These are phyloP conservation scores for Tokudaia tokunoshimensis DNA, from an alignment of 2,797 vertebrate genomes.

Conservation along the genomic window DNA sequence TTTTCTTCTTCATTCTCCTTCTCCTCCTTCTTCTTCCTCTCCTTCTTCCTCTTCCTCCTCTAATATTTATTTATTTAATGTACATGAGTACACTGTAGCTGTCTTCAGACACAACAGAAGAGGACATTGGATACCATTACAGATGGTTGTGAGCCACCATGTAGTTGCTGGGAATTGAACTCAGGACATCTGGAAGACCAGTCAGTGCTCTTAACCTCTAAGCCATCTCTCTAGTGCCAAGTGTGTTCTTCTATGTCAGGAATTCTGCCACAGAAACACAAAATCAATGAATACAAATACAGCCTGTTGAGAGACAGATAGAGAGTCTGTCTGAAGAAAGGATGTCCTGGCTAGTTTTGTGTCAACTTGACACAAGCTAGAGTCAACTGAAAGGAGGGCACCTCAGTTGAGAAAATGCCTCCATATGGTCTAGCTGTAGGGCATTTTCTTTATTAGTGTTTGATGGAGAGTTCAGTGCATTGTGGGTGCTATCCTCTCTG, in stretches of 20 bases:
- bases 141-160: not conserved
- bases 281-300: not conserved
- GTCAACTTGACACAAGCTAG: not conserved
- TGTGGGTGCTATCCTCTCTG: not conserved
- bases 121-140: not conserved
- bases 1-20: no score
- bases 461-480: not conserved
- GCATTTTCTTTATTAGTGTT: not conserved
- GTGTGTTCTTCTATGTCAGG: not conserved
- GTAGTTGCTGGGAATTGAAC: not conserved
- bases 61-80: no score
- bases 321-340: not conserved
- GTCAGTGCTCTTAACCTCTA: not conserved
- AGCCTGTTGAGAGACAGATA: not conserved
- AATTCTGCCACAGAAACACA: not conserved
- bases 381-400: not conserved
- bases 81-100: no score
- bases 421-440: not conserved
- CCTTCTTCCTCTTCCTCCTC: no score
- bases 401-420: not conserved
- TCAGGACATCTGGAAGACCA: not conserved
- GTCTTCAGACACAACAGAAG: no score
- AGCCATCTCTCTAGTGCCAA: not conserved
- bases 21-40: no score
- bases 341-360: not conserved